These are phyloP conservation scores for Porites cylindrica DNA, from an alignment of 92 coral and sea anemone genomes.

Conservation along the genomic window DNA sequence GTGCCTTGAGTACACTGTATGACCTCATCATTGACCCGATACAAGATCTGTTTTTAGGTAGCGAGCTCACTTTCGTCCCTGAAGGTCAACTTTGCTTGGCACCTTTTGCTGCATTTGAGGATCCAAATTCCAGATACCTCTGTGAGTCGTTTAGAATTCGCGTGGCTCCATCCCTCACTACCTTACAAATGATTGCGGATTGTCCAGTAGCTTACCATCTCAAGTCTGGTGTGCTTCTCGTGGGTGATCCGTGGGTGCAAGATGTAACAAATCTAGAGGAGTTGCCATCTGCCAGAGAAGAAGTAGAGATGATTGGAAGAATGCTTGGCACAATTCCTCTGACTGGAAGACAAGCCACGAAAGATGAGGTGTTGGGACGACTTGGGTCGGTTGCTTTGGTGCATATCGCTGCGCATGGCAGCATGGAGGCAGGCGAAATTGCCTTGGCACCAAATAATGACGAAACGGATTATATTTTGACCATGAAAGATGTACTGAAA, in stretches of 20 bases:
- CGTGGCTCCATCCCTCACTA: constrained; percentile 20
- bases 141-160: constrained; percentile 13
- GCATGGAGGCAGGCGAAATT: constrained; percentile 23
- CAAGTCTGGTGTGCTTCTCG: constrained; percentile 21
- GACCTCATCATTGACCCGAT: constrained; percentile 10
- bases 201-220: constrained; percentile 26
- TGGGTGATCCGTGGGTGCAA: constrained; percentile 31
- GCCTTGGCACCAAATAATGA: constrained; percentile 18
- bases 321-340: neutral
- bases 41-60: neutral
- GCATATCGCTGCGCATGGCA: constrained; percentile 38
- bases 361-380: neutral
- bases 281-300: constrained; percentile 12
- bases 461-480: constrained; percentile 7
- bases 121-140: constrained; percentile 3
- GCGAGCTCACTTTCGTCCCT: constrained; percentile 17
- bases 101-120: constrained; percentile 41
- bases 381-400: constrained; percentile 29
- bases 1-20: neutral
- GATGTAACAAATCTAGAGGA: neutral
- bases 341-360: constrained; percentile 21
- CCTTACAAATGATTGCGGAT: constrained; percentile 16
- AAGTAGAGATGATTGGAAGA: constrained; percentile 29
- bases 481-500: constrained; percentile 26
- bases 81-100: constrained; percentile 41